Conservation (phyloP, 1,140 invertebrate genomes). For the Tetramorium parvispinum region DNA sequence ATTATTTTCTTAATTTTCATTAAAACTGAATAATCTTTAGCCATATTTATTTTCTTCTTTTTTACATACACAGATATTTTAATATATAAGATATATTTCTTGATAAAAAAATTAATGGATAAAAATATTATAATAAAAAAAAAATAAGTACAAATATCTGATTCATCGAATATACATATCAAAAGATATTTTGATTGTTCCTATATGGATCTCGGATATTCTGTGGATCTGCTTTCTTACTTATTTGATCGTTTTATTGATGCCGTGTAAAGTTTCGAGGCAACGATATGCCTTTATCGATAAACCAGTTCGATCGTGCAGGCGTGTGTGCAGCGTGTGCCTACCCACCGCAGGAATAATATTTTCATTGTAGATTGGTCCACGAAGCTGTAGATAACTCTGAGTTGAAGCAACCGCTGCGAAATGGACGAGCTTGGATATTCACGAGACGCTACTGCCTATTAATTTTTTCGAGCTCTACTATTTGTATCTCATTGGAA, state of each 20-base stretch:
- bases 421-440: conserved; percentile 43
- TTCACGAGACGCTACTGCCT: conserved; percentile 64
- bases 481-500: conserved; percentile 39
- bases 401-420: conserved; percentile 20
- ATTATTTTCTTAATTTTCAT: neutral
- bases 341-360: conserved; percentile 29
- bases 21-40: neutral
- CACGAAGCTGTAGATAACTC: conserved; percentile 23
- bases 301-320: conserved; percentile 71
- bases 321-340: conserved; percentile 16
- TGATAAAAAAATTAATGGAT: neutral
- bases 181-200: neutral
- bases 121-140: neutral
- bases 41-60: neutral
- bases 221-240: conserved; percentile 39
- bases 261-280: conserved; percentile 23
- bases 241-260: conserved; percentile 30
- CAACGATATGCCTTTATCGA: conserved; percentile 66
- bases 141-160: neutral
- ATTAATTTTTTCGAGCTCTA: conserved; percentile 60
- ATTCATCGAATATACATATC: neutral
- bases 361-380: conserved; percentile 56
- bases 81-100: neutral
- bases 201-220: neutral
- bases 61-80: neutral